Evolutionary conservation across 2,797 vertebrate species (phyloP).

Genomic region (Neostethus bicornis): DNA sequence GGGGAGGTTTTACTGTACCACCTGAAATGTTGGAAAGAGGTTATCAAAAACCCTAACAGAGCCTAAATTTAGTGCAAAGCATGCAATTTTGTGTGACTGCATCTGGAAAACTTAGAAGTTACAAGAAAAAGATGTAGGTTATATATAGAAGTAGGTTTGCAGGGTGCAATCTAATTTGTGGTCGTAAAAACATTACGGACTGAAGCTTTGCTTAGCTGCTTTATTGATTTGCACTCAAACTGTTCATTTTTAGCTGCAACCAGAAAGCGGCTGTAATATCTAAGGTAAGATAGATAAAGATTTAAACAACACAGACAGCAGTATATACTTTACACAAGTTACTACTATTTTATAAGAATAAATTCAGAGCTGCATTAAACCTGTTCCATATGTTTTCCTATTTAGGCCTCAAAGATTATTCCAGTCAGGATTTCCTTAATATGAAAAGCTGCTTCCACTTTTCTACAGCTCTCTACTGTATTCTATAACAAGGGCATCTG

Average conservation of each 20-base stretch:
- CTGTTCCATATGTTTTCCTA: constrained; percentile 35
- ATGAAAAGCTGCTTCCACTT: constrained; percentile 62
- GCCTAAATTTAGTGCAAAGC: constrained; percentile 18
- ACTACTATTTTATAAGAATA: constrained; percentile 26
- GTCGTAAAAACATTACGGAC: constrained; percentile 28
- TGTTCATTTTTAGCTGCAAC: too few species aligned
- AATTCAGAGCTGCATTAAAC: constrained; percentile 39
- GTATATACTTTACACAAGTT: constrained; percentile 11
- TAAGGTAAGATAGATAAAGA: background rate
- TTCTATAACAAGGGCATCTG: constrained; percentile 45
- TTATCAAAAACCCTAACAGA: constrained; percentile 15
- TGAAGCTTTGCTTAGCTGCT: constrained; percentile 1
- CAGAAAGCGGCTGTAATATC: too few species aligned
- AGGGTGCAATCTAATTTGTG: constrained; percentile 40
- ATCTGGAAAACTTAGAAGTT: constrained; percentile 7
- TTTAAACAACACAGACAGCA: background rate
- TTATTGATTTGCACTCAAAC: too few species aligned
- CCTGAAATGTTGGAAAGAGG: constrained; percentile 26
- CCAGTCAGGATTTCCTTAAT: constrained; percentile 46
- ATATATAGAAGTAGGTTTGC: constrained; percentile 16
- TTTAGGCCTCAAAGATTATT: constrained; percentile 29
- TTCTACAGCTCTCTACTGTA: constrained; percentile 41
- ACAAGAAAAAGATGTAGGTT: constrained; percentile 33
- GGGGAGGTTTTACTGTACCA: constrained; percentile 4
- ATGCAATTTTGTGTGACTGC: constrained; percentile 11